Evolutionary conservation across 2,888 invertebrate genomes (phyloP).

Genomic region (Plagodis dolabraria): DNA sequence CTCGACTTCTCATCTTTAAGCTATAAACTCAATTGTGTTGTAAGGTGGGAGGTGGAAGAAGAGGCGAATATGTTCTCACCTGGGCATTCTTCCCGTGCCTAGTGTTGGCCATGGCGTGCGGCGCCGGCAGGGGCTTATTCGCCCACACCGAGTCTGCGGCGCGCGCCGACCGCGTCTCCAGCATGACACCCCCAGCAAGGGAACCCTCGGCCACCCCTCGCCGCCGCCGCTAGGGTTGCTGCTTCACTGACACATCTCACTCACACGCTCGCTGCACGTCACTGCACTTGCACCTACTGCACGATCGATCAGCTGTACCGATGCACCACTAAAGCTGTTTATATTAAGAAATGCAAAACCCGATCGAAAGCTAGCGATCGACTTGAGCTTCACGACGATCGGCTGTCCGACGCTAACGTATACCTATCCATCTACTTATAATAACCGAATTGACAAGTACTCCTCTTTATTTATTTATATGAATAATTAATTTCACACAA

Average conservation of each 20-base stretch:
- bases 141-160: slow-evolving; percentile 89
- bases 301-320: slow-evolving; percentile 47
- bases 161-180: slow-evolving; percentile 90
- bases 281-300: slow-evolving; percentile 55
- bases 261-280: slow-evolving; percentile 40
- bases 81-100: slow-evolving; percentile 90
- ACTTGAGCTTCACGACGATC: slow-evolving; percentile 53
- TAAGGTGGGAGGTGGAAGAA: background rate
- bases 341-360: slow-evolving; percentile 70
- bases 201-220: slow-evolving; percentile 52
- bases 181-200: slow-evolving; percentile 85
- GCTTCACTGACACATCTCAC: slow-evolving; percentile 58
- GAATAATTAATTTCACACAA: slow-evolving; percentile 53
- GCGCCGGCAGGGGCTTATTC: slow-evolving; percentile 85
- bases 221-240: slow-evolving; percentile 57
- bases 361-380: slow-evolving; percentile 64
- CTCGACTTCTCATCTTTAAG: background rate
- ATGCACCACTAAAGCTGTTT: slow-evolving; percentile 65
- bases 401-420: slow-evolving; percentile 19
- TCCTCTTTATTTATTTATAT: slow-evolving; percentile 11
- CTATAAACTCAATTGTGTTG: background rate
- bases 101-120: slow-evolving; percentile 83
- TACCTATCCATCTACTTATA: slow-evolving; percentile 10
- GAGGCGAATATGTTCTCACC: slow-evolving; percentile 51
- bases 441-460: background rate